These are phyloP conservation scores for Anastatus disparis DNA, from an alignment of 1,140 invertebrate genomes.

Conservation along the genomic window DNA sequence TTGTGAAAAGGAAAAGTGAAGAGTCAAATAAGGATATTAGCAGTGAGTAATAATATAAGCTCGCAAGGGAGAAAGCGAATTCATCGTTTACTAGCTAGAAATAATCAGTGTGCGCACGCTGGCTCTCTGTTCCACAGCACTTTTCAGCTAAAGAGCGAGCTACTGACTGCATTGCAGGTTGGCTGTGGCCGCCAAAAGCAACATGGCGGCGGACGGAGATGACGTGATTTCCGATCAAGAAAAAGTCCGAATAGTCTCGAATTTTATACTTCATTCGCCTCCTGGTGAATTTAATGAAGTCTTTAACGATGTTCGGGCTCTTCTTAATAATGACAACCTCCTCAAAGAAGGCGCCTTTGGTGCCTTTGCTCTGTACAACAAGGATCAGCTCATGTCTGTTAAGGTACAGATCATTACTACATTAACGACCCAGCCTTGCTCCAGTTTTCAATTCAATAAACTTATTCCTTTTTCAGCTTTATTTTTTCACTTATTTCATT, in stretches of 20 bases:
- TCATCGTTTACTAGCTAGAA: too few species aligned
- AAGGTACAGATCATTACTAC: constrained; percentile 54
- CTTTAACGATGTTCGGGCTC: constrained; percentile 97
- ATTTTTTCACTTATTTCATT: not conserved
- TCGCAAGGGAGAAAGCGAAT: too few species aligned
- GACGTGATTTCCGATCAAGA: constrained; percentile 87
- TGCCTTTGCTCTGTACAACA: constrained; percentile 98
- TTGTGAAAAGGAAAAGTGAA: too few species aligned
- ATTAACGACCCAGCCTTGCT: not conserved
- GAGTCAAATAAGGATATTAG: too few species aligned
- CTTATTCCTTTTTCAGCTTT: not conserved
- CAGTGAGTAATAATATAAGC: too few species aligned
- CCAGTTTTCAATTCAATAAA: too few species aligned
- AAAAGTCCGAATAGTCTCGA: constrained; percentile 95
- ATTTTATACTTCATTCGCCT: constrained; percentile 98
- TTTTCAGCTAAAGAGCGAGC: constrained; percentile 35
- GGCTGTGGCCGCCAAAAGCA: constrained; percentile 58
- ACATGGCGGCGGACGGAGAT: constrained; percentile 74
- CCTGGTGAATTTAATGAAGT: constrained; percentile 99
- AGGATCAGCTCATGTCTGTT: constrained; percentile 98
- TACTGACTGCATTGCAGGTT: constrained; percentile 39
- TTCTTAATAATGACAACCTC: constrained; percentile 95
- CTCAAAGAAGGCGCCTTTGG: constrained; percentile 95
- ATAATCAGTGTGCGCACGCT: constrained; percentile 8
- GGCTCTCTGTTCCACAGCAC: too few species aligned